Conservation (phyloP, 2,888 invertebrate species). For the Pseudanteris insignis region DNA sequence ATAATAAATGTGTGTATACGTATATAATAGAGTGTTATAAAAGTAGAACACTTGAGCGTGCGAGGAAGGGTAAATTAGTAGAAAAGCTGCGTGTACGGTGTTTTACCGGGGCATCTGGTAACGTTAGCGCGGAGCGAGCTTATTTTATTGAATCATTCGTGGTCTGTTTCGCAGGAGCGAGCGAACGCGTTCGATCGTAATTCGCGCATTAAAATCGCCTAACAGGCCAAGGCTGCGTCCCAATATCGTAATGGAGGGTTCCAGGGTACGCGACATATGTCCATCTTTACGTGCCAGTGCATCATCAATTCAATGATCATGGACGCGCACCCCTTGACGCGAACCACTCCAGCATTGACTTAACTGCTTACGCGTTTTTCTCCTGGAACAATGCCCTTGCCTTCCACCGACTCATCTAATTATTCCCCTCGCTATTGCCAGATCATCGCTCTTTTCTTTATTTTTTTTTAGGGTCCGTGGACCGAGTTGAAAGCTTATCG, state of each 20-base stretch:
- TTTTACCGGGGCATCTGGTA: conserved; percentile 39
- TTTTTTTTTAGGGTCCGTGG: conserved; percentile 4
- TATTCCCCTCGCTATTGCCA: conserved; percentile 35
- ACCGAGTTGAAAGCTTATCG: no score
- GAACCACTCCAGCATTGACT: conserved; percentile 31
- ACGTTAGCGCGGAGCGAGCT: conserved; percentile 24
- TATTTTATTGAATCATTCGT: conserved; percentile 42
- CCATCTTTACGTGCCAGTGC: conserved; percentile 57
- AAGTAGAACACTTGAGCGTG: no score
- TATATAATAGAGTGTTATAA: no score
- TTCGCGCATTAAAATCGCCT: conserved; percentile 48
- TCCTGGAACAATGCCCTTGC: conserved; percentile 38
- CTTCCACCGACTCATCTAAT: conserved; percentile 49
- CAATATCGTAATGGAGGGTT: conserved; percentile 63
- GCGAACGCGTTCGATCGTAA: conserved; percentile 38
- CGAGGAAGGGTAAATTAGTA: conserved; percentile 8
- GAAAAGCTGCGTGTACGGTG: conserved; percentile 13
- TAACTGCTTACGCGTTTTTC: conserved; percentile 37
- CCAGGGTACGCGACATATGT: conserved; percentile 59
- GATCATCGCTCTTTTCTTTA: conserved; percentile 31
- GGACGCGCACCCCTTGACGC: conserved; percentile 45
- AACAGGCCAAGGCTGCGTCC: conserved; percentile 47
- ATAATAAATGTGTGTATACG: no score
- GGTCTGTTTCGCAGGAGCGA: conserved; percentile 37
- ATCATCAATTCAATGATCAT: conserved; percentile 60